Conservation (phyloP, 1,140 invertebrate genomes). For the Bombus polaris region DNA sequence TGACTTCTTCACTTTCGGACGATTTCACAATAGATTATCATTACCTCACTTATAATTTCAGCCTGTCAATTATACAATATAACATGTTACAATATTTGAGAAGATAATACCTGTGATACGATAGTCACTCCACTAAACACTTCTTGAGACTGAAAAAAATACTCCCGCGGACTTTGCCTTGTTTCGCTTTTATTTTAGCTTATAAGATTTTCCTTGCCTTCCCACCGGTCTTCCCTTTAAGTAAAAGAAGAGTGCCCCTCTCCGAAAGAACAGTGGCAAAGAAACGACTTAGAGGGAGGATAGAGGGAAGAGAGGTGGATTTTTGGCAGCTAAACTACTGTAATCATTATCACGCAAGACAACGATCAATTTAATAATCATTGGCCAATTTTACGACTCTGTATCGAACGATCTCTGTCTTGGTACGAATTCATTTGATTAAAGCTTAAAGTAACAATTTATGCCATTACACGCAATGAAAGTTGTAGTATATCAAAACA, state of each 20-base stretch:
- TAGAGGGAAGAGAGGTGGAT: constrained; percentile 46
- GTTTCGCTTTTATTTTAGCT: constrained; percentile 80
- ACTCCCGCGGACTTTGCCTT: constrained; percentile 69
- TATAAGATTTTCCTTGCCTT: constrained; percentile 72
- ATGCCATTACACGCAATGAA: not conserved
- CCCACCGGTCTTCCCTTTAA: constrained; percentile 51
- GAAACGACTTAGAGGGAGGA: constrained; percentile 32
- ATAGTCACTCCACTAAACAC: constrained; percentile 62
- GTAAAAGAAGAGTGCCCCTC: constrained; percentile 45
- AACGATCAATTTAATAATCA: constrained; percentile 11
- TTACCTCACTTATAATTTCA: not conserved
- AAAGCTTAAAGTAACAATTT: not conserved
- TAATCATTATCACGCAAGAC: constrained; percentile 59
- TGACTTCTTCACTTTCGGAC: not conserved
- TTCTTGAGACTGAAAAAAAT: constrained; percentile 68
- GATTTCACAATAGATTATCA: not conserved
- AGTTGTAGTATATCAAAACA: not conserved
- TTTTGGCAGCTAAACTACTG: constrained; percentile 62
- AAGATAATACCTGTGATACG: constrained; percentile 65
- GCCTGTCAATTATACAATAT: not conserved
- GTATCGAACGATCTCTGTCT: constrained; percentile 54
- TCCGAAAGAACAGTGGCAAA: constrained; percentile 28
- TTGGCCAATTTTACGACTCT: constrained; percentile 16
- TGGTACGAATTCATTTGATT: constrained; percentile 29
- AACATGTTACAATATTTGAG: not conserved